Evolutionary conservation across 92 coral and sea anemone species (phyloP), one percentile per base, ranked within the genome.

Genomic region (Parazoanthus darwini): DNA sequence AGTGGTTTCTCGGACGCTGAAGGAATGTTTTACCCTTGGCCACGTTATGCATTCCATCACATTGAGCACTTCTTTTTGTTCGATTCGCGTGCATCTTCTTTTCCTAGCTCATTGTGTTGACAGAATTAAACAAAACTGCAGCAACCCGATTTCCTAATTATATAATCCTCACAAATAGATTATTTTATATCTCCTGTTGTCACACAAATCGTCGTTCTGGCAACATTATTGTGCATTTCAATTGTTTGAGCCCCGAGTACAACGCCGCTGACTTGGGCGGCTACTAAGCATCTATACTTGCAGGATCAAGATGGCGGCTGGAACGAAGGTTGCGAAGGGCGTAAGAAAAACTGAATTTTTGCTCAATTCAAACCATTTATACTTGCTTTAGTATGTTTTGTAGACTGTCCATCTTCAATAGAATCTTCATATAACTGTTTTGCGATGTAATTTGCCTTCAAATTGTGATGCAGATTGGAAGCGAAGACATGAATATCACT

Each of bases 401-500:
- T 1, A 39, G 15, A 84, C 44, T 46, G 59, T 16, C 22, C 35
- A 59, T 42, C 11, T 35, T 2, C 50, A 22, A 7, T 11, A 3
- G 22, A 6, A 48, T 67, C 71, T 22, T 54, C 3, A 3, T 0
- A n/a, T 15, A 35, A 50, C 77, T 10, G 39, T 44, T 7, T 6
- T 33, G 18, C 35, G 29, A 15, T 22, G 36, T 16, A 14, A 54
- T 79, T 15, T 43, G 82, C 1, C 13, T 63, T 68, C 51, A 38
- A 81, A 58, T 22, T n/a, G 74, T 35, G 23, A 43, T 78, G 35
- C 70, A 92, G 94, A 88, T 92, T 26, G 96, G 94, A 39, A 93
- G 91, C 51, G 97, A 96, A 79, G 99, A 96, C 42, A 94, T 95
- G 44, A 93, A 96, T 39, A 94, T 96, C 43, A 96, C 98, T 16